Base-by-base conservation (phyloP, 2,113 vertebrate species). In the Lathamus discolor region DNA sequence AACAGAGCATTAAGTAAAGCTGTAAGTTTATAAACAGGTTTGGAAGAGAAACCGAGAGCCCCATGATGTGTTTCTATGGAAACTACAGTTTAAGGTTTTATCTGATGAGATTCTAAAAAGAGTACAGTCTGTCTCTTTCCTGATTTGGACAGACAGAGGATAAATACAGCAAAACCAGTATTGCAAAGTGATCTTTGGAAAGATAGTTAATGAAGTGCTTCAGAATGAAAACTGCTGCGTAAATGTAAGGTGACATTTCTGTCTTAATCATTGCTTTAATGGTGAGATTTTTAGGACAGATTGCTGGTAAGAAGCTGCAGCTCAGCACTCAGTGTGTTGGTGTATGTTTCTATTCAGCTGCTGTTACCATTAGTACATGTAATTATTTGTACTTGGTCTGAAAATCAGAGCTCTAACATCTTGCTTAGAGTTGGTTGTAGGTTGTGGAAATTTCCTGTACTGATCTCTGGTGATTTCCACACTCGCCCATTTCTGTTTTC, bases 1-100 rank as follows among this genome's bases (percentile, higher is more conserved):
- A 88, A 78, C 72, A 18, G 16, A 86, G 15, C 31, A 12, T 86
- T 88, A 90, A 94, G 62, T 84, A 93, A 92, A 96, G 69, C 92
- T 86, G 86, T 64, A 96, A 96, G 93, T 97, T 96, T 93, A 81
- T 86, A 83, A 95, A 86, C 88, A 77, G 91, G 73, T 95, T 96
- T 86, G 69, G 52, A 44, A 81, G 84, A 64, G 88, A 88, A 66
- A 68, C 55, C 0, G 1, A 84, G 93, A 92, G 80, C 43, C 33
- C 69, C 80, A 25, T 57, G 69, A 90, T 94, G 88, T 84, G 96
- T 97, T 94, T 92, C 96, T 93, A 95, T 97, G 95, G 96, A 90
- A 97, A 97, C 95, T 64, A 64, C 79, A 88, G 86, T 95, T 92
- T 54, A 86, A 94, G 92, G 88, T 84, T 96, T 88, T 94, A 83